phyloP scores from a whole-genome alignment of 2,113 vertebrate species.

The Glareola pratincola region DNA sequence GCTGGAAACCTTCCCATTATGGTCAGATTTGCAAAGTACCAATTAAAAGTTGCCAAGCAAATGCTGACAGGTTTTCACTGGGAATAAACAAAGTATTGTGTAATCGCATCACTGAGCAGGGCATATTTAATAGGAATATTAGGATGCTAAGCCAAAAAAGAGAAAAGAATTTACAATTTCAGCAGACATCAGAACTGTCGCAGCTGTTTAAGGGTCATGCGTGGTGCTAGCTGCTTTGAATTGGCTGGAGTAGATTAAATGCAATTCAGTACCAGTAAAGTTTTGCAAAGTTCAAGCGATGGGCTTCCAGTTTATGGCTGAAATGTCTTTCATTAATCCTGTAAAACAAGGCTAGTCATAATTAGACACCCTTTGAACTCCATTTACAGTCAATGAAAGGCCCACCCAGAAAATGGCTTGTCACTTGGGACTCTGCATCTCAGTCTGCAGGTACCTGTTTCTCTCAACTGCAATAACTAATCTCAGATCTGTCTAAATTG shows the following conservation, averaged over 20 bases:
- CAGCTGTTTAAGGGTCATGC: background rate
- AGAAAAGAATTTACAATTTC: background rate
- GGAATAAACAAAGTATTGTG: background rate
- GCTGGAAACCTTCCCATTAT: background rate
- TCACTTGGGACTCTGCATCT: background rate
- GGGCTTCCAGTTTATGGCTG: background rate
- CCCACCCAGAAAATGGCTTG: accelerated
- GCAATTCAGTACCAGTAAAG: background rate
- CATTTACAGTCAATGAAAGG: background rate
- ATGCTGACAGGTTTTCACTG: background rate
- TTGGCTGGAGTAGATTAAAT: background rate
- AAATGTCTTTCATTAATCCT: background rate
- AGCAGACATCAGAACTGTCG: background rate
- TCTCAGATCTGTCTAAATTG: background rate
- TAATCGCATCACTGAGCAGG: background rate
- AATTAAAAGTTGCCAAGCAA: background rate
- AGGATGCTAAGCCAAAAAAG: background rate
- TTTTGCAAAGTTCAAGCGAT: background rate
- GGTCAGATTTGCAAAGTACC: background rate
- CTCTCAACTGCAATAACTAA: background rate
- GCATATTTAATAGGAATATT: background rate
- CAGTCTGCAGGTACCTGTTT: background rate
- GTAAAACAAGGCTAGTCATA: background rate
- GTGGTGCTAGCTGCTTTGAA: background rate
- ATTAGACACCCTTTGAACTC: background rate